These are phyloP conservation scores for Chiloscyllium punctatum DNA, from an alignment of 2,797 vertebrate species.

Conservation along the genomic window DNA sequence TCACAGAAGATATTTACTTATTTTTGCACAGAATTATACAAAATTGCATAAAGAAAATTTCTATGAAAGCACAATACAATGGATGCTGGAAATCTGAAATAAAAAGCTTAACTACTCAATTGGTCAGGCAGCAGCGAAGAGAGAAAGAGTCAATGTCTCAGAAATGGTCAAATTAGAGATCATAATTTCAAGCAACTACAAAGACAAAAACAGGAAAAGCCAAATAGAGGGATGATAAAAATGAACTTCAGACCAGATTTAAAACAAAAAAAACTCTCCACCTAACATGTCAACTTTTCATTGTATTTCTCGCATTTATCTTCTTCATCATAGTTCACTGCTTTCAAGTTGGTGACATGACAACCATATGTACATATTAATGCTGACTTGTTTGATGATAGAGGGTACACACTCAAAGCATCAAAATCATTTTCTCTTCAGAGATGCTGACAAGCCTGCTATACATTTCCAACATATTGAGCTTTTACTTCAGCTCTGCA, in stretches of 20 bases:
- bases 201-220: background rate
- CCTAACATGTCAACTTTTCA: background rate
- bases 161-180: background rate
- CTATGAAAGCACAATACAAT: background rate
- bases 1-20: constrained; percentile 33
- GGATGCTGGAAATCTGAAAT: background rate
- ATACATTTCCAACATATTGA: background rate
- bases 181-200: background rate
- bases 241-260: background rate
- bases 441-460: background rate
- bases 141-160: background rate
- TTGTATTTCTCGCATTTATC: background rate
- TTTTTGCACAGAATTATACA: constrained; percentile 27
- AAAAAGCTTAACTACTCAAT: background rate
- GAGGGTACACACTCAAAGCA: background rate
- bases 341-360: background rate
- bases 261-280: background rate
- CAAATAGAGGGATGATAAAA: background rate
- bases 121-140: background rate
- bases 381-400: background rate
- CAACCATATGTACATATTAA: background rate
- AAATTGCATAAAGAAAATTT: background rate
- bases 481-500: background rate
- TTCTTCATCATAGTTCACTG: background rate
- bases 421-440: background rate